Percentiles rank a stretch among this genome's conserved stretches.
These are phyloP conservation scores for Anniella stebbinsi DNA, from an alignment of 2,797 vertebrate species.

Conservation along the genomic window DNA sequence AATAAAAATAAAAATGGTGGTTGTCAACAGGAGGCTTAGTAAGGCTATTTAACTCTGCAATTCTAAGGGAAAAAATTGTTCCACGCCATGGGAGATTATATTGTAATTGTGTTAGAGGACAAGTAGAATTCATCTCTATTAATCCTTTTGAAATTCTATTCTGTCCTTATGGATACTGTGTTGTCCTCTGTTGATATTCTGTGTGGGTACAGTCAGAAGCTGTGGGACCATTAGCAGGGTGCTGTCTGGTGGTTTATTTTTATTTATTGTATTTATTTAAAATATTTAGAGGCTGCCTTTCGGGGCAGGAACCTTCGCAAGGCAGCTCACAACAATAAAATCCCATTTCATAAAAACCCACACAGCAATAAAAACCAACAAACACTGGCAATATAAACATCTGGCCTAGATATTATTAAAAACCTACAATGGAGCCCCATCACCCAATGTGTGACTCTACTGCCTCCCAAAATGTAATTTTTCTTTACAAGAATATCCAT, in stretches of 20 bases:
- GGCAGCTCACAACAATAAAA: too few species aligned
- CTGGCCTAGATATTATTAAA: too few species aligned
- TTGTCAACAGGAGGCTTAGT: constrained; percentile 41
- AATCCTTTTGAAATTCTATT: background rate
- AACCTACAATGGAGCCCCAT: background rate
- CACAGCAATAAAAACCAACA: too few species aligned
- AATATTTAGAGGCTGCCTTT: too few species aligned
- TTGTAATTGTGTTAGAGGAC: constrained; percentile 6
- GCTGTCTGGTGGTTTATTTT: too few species aligned
- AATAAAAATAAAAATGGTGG: constrained; percentile 14
- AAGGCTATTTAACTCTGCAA: constrained; percentile 30
- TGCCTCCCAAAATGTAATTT: too few species aligned
- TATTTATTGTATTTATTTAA: too few species aligned
- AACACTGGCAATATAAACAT: too few species aligned
- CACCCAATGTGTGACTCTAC: too few species aligned
- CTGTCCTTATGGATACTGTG: background rate
- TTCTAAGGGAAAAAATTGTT: constrained; percentile 14
- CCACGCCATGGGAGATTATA: rapidly evolving
- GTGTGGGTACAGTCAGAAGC: background rate
- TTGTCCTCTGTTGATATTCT: background rate
- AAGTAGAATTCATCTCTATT: background rate
- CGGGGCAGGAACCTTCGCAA: too few species aligned
- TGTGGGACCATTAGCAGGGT: background rate
- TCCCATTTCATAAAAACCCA: too few species aligned
- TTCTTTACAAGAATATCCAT: too few species aligned